phyloP scores from a whole-genome alignment of 2,888 invertebrate species.

The Ophion ventricosus region DNA sequence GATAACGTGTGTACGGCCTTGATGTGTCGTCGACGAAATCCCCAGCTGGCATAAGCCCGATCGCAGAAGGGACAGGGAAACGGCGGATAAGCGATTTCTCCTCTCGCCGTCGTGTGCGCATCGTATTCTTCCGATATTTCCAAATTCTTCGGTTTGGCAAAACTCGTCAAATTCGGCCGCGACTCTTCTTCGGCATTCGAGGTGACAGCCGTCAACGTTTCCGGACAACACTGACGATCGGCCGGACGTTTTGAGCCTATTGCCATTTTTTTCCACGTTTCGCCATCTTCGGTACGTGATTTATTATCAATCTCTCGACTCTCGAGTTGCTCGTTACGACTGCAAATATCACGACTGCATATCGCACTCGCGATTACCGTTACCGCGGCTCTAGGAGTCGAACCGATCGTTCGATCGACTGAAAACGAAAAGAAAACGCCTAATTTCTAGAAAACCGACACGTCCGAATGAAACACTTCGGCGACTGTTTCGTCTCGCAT shows the following conservation, averaged over 20 bases:
- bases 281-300: slow-evolving; percentile 39
- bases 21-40: slow-evolving; percentile 87
- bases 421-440: slow-evolving; percentile 43
- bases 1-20: slow-evolving; percentile 85
- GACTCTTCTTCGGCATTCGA: slow-evolving; percentile 60
- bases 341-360: slow-evolving; percentile 61
- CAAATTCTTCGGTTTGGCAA: slow-evolving; percentile 62
- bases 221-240: slow-evolving; percentile 22
- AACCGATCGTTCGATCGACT: slow-evolving; percentile 69
- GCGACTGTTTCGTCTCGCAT: slow-evolving; percentile 15
- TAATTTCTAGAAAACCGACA: neutral
- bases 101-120: slow-evolving; percentile 15
- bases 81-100: slow-evolving; percentile 79
- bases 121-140: slow-evolving; percentile 11
- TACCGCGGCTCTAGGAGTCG: slow-evolving; percentile 70
- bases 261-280: slow-evolving; percentile 14
- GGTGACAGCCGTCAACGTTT: slow-evolving; percentile 36
- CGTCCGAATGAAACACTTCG: slow-evolving; percentile 12
- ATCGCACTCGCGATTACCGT: slow-evolving; percentile 74
- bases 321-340: slow-evolving; percentile 59
- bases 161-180: slow-evolving; percentile 63
- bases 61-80: slow-evolving; percentile 88
- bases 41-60: slow-evolving; percentile 87
- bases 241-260: slow-evolving; percentile 13
- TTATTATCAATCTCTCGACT: slow-evolving; percentile 43